These are phyloP conservation scores for Pemphigus obesinymphae DNA, from an alignment of 1,140 invertebrate genomes.

Conservation along the genomic window DNA sequence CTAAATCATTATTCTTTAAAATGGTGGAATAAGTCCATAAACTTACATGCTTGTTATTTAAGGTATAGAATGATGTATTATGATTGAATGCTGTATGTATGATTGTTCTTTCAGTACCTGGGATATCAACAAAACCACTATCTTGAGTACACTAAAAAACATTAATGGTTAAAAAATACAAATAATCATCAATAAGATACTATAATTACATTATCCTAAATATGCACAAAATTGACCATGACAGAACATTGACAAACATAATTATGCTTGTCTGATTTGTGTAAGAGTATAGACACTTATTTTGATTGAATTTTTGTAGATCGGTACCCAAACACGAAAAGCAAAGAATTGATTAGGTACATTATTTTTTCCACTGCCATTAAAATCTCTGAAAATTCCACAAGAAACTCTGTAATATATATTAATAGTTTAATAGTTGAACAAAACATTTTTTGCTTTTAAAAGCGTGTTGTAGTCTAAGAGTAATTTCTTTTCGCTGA, in stretches of 20 bases:
- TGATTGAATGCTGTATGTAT: constrained; percentile 83
- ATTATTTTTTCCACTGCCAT: constrained; percentile 99
- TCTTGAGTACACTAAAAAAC: constrained; percentile 59
- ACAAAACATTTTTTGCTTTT: neutral
- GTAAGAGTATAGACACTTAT: constrained; percentile 89
- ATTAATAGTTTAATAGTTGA: neutral
- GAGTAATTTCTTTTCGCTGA: too few relatives aligned
- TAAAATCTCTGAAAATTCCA: constrained; percentile 96
- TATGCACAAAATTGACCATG: constrained; percentile 83
- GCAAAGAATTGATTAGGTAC: constrained; percentile 98
- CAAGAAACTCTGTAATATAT: constrained; percentile 76
- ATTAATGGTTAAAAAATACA: constrained; percentile 30
- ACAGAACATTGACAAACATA: constrained; percentile 80
- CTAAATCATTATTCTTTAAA: constrained; percentile 79
- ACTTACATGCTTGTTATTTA: constrained; percentile 74
- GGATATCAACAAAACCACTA: constrained; percentile 63
- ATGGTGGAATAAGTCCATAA: constrained; percentile 81
- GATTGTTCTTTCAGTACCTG: constrained; percentile 75
- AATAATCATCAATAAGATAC: neutral
- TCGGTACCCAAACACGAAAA: constrained; percentile 98
- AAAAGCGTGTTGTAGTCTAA: too few relatives aligned
- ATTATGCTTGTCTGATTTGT: constrained; percentile 81
- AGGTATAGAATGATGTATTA: constrained; percentile 80
- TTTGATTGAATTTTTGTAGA: constrained; percentile 94
- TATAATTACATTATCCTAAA: constrained; percentile 68